phyloP scores from a whole-genome alignment of 1,140 invertebrate species.

The Listronotus oregonensis region DNA sequence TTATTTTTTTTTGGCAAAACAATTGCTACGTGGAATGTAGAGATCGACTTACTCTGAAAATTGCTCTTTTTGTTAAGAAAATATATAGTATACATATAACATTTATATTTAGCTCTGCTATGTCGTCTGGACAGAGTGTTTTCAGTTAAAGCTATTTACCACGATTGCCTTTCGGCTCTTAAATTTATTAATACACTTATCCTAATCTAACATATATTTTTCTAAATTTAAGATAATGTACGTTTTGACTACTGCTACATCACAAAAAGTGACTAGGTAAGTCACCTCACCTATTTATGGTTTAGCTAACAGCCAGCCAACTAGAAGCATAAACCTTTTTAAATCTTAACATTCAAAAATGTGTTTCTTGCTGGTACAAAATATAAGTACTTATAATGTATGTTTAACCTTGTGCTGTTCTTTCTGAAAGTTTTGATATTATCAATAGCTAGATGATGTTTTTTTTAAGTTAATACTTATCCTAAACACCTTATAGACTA shows the following conservation, averaged over 20 bases:
- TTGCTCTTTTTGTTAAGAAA: slow-evolving; percentile 8
- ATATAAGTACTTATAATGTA: no score
- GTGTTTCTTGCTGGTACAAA: no score
- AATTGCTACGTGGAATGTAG: slow-evolving; percentile 12
- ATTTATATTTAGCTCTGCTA: slow-evolving; percentile 13
- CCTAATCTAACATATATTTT: slow-evolving; percentile 12
- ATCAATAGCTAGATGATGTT: no score
- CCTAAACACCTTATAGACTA: no score
- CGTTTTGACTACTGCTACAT: slow-evolving; percentile 9
- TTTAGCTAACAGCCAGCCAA: slow-evolving; percentile 9
- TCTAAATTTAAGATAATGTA: slow-evolving; percentile 15
- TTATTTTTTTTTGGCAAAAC: slow-evolving; percentile 3
- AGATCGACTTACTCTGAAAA: slow-evolving; percentile 1
- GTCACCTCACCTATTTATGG: slow-evolving; percentile 12
- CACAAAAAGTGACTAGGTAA: slow-evolving; percentile 11
- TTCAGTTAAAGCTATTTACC: slow-evolving; percentile 17
- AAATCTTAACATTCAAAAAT: no score
- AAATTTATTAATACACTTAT: not conserved
- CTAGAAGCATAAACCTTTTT: not conserved
- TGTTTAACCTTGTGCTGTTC: no score
- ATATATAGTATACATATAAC: slow-evolving; percentile 5
- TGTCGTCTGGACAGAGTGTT: slow-evolving; percentile 13
- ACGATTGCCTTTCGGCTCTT: slow-evolving; percentile 13
- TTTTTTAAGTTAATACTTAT: no score
- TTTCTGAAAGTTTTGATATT: no score